Evolutionary conservation across 1,140 invertebrate species (phyloP).

Genomic region (Lepidurus arcticus): DNA sequence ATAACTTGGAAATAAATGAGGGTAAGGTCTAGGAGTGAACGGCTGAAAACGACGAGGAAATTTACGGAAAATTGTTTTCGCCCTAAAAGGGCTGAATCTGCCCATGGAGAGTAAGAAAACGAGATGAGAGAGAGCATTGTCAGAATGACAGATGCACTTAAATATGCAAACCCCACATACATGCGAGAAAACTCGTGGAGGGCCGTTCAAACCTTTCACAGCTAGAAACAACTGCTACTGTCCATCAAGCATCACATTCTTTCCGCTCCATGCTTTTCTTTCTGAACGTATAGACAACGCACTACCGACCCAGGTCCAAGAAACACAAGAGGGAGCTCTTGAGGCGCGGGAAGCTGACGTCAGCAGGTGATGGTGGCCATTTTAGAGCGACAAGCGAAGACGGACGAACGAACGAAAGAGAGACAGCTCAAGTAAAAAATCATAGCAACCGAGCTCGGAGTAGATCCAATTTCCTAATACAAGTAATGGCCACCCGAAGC

Average conservation of each 20-base stretch:
- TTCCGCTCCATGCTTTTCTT: background rate
- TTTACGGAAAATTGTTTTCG: background rate
- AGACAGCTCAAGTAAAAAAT: background rate
- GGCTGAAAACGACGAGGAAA: background rate
- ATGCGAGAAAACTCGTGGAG: background rate
- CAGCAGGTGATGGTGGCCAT: background rate
- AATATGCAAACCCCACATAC: conserved; percentile 7
- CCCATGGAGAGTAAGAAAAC: background rate
- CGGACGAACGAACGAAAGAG: background rate
- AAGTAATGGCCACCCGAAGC: background rate
- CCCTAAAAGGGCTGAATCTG: background rate
- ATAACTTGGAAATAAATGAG: conserved; percentile 11
- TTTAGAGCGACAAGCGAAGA: background rate
- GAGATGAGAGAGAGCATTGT: background rate
- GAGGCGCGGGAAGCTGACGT: background rate
- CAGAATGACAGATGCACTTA: conserved; percentile 15
- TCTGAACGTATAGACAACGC: background rate
- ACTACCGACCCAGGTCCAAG: background rate
- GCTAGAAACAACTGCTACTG: background rate
- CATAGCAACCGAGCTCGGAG: background rate
- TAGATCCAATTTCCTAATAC: conserved; percentile 7
- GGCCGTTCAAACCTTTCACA: conserved; percentile 3
- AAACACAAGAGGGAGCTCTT: background rate
- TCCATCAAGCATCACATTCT: background rate
- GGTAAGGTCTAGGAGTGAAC: background rate